Evolutionary conservation across 2,888 invertebrate species (phyloP), one percentile per base, ranked within the genome.

Genomic region (Oscheius sp.): DNA sequence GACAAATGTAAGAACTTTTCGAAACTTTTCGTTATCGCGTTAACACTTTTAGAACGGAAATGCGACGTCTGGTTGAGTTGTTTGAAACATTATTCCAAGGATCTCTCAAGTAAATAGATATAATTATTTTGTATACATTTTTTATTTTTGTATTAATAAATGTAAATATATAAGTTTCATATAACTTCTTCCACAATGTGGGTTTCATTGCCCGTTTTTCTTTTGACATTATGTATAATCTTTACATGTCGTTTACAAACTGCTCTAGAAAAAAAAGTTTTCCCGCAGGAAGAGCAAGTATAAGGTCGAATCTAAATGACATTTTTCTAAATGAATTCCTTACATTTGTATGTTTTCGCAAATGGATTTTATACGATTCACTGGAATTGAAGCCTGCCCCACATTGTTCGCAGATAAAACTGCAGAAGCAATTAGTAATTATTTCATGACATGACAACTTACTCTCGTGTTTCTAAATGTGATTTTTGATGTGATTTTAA

Each of bases 51-150:
- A 82, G 82, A 45, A 80, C 81, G 51, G 82, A 84, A 63, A 80
- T 80, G 76, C 75, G 81, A 50, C 72, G 80, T 32, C 64, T 81
- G 14, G 76, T 84, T n/a, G 84, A 84, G 54, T 41, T 77, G 36
- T 80, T 82, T 65, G 84, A 84, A 36, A 71, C 72, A n/a, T 57
- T 80, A 0, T 77, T 77, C 65, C 72, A 74, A 45, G 72, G 72
- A 67, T 73, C 73, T 51, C 64, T 76, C 17, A 73, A 73, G 33
- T 65, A 30, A 54, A 26, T 51, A 32, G 20, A 54, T 45, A 5
- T 8, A 14, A n/a, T n/a, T n/a, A n/a, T n/a, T n/a, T n/a, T n/a
- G n/a, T n/a, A n/a, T n/a, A n/a, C n/a, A n/a, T n/a, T n/a, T n/a
- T n/a, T n/a, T n/a, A n/a, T n/a, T n/a, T n/a, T n/a, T n/a, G n/a